Evolutionary conservation across 2,113 vertebrate genomes (phyloP).

Genomic region (Ranitomeya variabilis): DNA sequence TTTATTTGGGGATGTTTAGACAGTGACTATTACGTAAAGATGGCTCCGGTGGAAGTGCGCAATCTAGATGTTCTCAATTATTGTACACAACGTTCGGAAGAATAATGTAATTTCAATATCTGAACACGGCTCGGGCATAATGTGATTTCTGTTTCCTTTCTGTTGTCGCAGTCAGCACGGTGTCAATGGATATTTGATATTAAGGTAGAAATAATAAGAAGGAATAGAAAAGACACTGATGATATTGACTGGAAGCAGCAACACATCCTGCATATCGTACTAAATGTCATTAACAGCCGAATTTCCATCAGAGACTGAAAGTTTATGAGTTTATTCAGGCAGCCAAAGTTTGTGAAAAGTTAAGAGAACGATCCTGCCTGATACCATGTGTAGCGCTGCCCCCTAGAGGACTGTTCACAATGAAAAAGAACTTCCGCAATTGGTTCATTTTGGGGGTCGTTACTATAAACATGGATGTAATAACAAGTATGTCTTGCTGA

Average conservation of each 20-base stretch:
- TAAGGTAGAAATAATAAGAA: constrained; percentile 36
- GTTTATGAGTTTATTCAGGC: not conserved
- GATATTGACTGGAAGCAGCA: constrained; percentile 1
- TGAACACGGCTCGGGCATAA: constrained; percentile 28
- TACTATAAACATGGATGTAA: too few species aligned
- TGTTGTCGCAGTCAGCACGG: constrained; percentile 29
- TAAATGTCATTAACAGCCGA: constrained; percentile 11
- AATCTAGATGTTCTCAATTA: constrained; percentile 24
- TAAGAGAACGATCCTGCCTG: not conserved
- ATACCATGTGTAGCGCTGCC: not conserved
- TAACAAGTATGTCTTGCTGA: too few species aligned
- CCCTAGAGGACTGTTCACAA: not conserved
- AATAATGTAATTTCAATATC: constrained; percentile 45
- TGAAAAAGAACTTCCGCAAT: not conserved
- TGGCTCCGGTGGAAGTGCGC: constrained; percentile 15
- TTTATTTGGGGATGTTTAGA: constrained; percentile 27
- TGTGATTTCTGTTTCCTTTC: constrained; percentile 41
- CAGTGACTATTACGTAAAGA: constrained; percentile 27
- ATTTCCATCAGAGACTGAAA: not conserved
- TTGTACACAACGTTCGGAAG: constrained; percentile 28
- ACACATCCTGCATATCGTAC: not conserved
- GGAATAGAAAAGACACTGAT: constrained; percentile 23
- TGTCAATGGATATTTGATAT: constrained; percentile 50
- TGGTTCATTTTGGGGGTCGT: too few species aligned
- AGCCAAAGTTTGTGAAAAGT: not conserved